Evolutionary conservation across 2,797 vertebrate species (phyloP).

Genomic region (Nasua narica): DNA sequence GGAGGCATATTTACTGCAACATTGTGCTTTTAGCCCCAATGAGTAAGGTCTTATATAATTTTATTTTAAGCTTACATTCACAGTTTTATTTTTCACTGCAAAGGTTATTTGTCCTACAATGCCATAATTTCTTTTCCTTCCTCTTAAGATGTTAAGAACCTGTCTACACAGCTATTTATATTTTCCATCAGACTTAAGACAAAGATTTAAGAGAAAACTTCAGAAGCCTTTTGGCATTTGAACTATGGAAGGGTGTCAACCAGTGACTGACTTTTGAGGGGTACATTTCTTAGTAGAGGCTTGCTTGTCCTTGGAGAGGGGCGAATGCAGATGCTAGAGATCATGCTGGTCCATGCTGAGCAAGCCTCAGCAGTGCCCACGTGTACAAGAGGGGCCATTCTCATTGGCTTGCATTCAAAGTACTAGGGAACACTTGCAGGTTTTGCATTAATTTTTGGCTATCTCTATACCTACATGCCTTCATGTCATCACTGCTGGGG

Average conservation of each 20-base stretch:
- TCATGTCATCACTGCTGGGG: not conserved
- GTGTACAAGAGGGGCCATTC: not conserved
- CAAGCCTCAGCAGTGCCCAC: not conserved
- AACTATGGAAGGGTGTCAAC: not conserved
- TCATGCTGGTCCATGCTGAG: too few species aligned
- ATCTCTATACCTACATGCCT: fast-evolving
- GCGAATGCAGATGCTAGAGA: not conserved
- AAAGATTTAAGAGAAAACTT: not conserved
- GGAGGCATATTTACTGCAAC: not conserved
- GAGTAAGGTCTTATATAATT: not conserved
- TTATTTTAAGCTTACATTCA: slow-evolving; percentile 29
- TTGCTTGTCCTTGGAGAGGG: not conserved
- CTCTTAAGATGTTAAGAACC: not conserved
- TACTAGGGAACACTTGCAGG: not conserved
- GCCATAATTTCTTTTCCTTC: not conserved
- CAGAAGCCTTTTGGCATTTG: not conserved
- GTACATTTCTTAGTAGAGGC: not conserved
- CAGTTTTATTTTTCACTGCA: not conserved
- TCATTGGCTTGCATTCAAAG: not conserved
- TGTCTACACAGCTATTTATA: not conserved
- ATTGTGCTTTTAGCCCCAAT: not conserved
- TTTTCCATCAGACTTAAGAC: not conserved
- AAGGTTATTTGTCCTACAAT: not conserved
- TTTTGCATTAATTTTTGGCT: not conserved
- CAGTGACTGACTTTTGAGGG: not conserved